Conservation (phyloP, 30 jellyfish, hydroid and myxozoan species). For the Hydractinia symbiolongicarpus region DNA sequence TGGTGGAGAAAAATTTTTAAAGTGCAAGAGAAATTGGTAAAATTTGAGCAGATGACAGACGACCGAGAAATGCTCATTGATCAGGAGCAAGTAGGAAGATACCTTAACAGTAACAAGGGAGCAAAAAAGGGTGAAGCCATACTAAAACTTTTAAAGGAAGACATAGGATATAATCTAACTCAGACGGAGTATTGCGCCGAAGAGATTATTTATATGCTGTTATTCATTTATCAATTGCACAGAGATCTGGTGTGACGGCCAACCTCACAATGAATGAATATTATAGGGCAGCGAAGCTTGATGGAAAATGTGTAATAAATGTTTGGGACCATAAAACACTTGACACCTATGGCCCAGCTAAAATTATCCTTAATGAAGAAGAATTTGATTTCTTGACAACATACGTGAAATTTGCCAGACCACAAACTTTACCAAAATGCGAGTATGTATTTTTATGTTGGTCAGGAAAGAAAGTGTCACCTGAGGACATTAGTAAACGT, state of each 20-base stretch:
- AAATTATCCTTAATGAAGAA: not conserved
- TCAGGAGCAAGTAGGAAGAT: not conserved
- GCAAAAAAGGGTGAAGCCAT: not conserved
- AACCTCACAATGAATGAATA: conserved; percentile 7
- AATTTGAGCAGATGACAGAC: not conserved
- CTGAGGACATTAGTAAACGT: conserved; percentile 4
- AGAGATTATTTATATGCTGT: not conserved
- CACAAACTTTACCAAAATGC: conserved; percentile 14
- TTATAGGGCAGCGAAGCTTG: not conserved
- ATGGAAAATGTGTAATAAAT: not conserved
- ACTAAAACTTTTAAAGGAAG: not conserved
- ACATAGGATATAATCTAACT: not conserved
- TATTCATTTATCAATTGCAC: not conserved
- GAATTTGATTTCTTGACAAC: not conserved
- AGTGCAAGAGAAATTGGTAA: not conserved
- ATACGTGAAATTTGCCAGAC: conserved; percentile 13
- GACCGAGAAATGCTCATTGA: not conserved
- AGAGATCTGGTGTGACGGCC: conserved; percentile 7
- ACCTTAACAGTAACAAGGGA: not conserved
- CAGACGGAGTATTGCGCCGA: not conserved
- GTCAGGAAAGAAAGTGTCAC: conserved; percentile 13
- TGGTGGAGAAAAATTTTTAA: not conserved
- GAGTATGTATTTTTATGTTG: conserved; percentile 11
- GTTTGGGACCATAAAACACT: conserved; percentile 26
- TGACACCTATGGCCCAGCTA: conserved; percentile 15